Evolutionary conservation across 2,113 vertebrate genomes (phyloP).

Genomic region (Stegostoma tigrinum): DNA sequence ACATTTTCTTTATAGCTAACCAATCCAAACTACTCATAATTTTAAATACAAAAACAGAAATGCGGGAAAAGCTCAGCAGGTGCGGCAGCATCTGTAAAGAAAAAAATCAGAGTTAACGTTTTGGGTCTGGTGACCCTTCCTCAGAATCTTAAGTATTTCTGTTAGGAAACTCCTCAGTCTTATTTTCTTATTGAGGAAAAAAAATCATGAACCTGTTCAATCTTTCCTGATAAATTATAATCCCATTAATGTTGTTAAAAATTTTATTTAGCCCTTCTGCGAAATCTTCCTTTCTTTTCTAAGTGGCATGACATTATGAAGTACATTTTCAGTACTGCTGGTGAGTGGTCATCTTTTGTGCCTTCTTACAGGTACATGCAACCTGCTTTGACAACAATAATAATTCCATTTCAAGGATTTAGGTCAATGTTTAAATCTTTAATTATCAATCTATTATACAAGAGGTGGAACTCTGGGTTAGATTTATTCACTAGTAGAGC

Average conservation of each 20-base stretch:
- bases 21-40: too few relatives aligned
- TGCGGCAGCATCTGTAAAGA: too few relatives aligned
- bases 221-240: not conserved
- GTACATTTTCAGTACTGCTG: not conserved
- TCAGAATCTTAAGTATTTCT: not conserved
- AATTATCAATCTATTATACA: not conserved
- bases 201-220: not conserved
- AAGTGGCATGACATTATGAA: not conserved
- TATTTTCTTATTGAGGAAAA: not conserved
- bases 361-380: not conserved
- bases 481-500: not conserved
- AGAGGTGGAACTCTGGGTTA: not conserved
- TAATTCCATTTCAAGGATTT: not conserved
- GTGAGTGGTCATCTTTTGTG: not conserved
- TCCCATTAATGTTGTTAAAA: not conserved
- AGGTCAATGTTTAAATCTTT: not conserved
- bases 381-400: not conserved
- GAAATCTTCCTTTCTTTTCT: not conserved
- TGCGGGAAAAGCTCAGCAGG: too few relatives aligned
- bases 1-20: too few relatives aligned
- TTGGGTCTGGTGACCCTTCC: too few relatives aligned
- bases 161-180: not conserved
- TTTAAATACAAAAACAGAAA: not conserved
- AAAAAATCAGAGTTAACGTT: too few relatives aligned
- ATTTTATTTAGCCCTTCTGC: not conserved